Evolutionary conservation across 1,140 invertebrate genomes (phyloP).

Genomic region (Zaprionus nigranus): DNA sequence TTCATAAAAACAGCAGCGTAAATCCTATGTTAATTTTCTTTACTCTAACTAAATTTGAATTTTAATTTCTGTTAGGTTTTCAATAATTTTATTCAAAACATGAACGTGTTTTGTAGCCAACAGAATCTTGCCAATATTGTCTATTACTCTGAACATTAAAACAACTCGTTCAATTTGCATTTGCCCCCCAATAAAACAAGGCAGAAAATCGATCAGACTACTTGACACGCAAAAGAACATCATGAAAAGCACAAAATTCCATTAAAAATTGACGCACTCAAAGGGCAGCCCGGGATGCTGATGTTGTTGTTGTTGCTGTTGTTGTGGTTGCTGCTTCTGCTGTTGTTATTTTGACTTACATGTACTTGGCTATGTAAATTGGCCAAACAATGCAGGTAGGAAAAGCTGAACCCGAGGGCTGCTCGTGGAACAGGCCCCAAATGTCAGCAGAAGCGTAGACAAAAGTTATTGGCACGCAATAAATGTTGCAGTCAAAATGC

Average conservation of each 20-base stretch:
- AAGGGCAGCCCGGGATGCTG: not conserved
- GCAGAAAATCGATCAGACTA: slow-evolving; percentile 17
- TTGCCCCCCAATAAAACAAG: slow-evolving; percentile 21
- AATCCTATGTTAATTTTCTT: not conserved
- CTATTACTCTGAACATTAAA: not conserved
- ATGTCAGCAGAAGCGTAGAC: slow-evolving; percentile 23
- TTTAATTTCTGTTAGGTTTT: not conserved
- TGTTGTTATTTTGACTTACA: slow-evolving; percentile 20
- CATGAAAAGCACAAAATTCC: slow-evolving; percentile 49
- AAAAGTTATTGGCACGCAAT: slow-evolving; percentile 74
- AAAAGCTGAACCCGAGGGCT: not conserved
- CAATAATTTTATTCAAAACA: slow-evolving; percentile 19
- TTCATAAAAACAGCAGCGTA: not conserved
- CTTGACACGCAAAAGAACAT: slow-evolving; percentile 17
- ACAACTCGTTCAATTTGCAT: slow-evolving; percentile 34
- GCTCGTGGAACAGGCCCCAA: not conserved
- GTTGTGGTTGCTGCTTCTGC: not conserved
- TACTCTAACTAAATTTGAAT: not conserved
- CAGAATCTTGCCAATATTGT: not conserved
- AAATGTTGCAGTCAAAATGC: slow-evolving; percentile 58
- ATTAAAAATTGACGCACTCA: slow-evolving; percentile 53
- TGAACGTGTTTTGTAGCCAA: not conserved
- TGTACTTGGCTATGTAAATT: slow-evolving; percentile 52
- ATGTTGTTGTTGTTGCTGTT: not conserved
- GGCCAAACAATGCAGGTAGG: slow-evolving; percentile 47